Evolutionary conservation across 2,888 invertebrate species (phyloP).

Genomic region (Tipula lateralis): DNA sequence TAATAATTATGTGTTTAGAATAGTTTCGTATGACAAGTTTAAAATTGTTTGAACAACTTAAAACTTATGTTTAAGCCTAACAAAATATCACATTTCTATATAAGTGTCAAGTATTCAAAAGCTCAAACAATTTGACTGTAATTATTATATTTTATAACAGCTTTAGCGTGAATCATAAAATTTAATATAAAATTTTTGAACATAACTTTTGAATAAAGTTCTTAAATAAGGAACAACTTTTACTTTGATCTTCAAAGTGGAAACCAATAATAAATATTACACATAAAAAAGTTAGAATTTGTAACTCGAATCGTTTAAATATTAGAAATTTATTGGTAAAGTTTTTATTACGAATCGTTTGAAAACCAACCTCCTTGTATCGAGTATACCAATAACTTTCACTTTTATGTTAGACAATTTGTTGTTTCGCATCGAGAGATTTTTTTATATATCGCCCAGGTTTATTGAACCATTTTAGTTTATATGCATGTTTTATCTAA

Average conservation of each 20-base stretch:
- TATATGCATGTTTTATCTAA: neutral
- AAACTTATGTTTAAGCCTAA: no score
- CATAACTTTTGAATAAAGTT: no score
- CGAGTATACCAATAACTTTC: neutral
- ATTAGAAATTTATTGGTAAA: neutral
- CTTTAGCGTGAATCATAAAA: no score
- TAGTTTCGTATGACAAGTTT: no score
- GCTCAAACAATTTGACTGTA: no score
- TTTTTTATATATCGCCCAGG: neutral
- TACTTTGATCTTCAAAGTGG: neutral
- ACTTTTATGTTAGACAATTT: neutral
- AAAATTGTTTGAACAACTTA: no score
- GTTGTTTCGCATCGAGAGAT: neutral
- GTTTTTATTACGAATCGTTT: neutral
- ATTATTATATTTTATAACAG: no score
- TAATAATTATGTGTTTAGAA: no score
- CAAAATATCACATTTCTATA: no score
- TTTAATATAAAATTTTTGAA: no score
- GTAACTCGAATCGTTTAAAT: neutral
- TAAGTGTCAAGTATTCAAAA: no score
- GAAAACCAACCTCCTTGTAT: neutral
- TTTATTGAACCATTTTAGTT: neutral
- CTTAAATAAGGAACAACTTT: neutral
- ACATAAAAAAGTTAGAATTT: neutral
- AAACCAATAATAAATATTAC: neutral